phyloP scores from a whole-genome alignment of 2,888 invertebrate genomes.

The Mesodorylaimus sp. region DNA sequence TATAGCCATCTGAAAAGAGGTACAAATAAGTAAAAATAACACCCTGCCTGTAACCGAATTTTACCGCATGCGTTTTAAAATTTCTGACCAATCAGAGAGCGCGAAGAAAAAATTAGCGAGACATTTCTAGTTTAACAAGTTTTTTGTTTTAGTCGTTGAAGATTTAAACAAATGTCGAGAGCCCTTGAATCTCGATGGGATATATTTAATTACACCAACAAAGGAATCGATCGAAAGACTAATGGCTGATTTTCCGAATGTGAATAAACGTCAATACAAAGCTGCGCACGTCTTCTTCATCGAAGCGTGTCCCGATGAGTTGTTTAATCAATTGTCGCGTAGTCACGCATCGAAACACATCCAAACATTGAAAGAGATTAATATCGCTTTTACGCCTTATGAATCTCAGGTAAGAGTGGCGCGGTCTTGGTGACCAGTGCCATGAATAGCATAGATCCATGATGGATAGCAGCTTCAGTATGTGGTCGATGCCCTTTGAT shows the following conservation, averaged over 20 bases:
- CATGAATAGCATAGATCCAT: no score
- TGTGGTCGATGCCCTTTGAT: no score
- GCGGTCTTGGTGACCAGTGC: no score
- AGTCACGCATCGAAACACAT: conserved; percentile 81
- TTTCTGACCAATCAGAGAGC: no score
- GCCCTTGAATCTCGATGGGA: conserved; percentile 87
- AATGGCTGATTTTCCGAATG: neutral
- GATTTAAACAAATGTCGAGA: conserved; percentile 91
- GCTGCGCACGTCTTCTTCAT: conserved; percentile 96
- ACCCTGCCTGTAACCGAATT: no score
- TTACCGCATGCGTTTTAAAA: no score
- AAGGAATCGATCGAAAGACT: conserved; percentile 36
- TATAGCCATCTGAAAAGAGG: no score
- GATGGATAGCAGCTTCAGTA: no score
- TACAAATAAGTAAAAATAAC: no score
- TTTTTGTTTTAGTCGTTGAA: conserved; percentile 61
- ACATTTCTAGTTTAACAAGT: neutral
- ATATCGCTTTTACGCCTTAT: conserved; percentile 93
- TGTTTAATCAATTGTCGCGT: conserved; percentile 91
- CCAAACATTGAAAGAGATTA: conserved; percentile 93
- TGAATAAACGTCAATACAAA: conserved; percentile 46
- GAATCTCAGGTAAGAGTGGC: conserved; percentile 66
- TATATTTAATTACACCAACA: conserved; percentile 89
- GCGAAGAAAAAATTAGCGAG: no score
- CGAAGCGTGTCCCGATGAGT: conserved; percentile 90